A percentile compares a stretch with the other conserved stretches of the same genome.
Evolutionary conservation across 2,888 invertebrate genomes (phyloP).

Genomic region (Synanthedon myopaeformis): DNA sequence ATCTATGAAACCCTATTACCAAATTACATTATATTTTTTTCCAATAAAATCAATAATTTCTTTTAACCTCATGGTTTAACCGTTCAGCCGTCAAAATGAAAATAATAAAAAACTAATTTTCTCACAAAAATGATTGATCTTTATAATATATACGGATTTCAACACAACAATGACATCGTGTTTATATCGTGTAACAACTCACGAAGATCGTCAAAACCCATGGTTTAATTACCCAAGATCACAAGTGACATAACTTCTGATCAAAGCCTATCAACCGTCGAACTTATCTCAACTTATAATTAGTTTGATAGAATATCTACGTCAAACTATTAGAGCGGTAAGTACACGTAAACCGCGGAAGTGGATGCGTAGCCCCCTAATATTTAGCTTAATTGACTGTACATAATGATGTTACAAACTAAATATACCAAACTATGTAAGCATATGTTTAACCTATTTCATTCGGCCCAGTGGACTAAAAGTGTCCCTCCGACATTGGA

Average conservation of each 20-base stretch:
- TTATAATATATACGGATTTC: too few relatives aligned
- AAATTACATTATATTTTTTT: too few relatives aligned
- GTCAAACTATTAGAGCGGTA: slow-evolving; percentile 3
- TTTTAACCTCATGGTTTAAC: too few relatives aligned
- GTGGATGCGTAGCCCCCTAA: neutral
- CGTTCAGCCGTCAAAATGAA: too few relatives aligned
- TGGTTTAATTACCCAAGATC: slow-evolving; percentile 11
- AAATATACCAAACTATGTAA: neutral
- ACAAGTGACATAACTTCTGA: slow-evolving; percentile 10
- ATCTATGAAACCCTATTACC: too few relatives aligned
- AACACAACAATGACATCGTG: neutral
- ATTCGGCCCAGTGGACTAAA: too few relatives aligned
- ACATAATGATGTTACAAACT: neutral
- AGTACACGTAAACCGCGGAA: neutral
- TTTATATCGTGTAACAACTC: slow-evolving; percentile 4
- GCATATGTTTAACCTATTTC: too few relatives aligned
- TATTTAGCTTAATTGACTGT: neutral
- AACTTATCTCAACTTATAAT: slow-evolving; percentile 12
- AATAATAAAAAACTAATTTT: too few relatives aligned
- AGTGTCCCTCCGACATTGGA: too few relatives aligned
- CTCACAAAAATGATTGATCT: too few relatives aligned
- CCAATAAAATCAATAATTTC: too few relatives aligned
- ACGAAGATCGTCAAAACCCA: slow-evolving; percentile 6
- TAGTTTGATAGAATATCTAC: slow-evolving; percentile 10
- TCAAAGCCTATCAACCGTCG: slow-evolving; percentile 11